These are phyloP conservation scores for Sphenopsis melanotis DNA, from an alignment of 2,797 vertebrate genomes.

Conservation along the genomic window DNA sequence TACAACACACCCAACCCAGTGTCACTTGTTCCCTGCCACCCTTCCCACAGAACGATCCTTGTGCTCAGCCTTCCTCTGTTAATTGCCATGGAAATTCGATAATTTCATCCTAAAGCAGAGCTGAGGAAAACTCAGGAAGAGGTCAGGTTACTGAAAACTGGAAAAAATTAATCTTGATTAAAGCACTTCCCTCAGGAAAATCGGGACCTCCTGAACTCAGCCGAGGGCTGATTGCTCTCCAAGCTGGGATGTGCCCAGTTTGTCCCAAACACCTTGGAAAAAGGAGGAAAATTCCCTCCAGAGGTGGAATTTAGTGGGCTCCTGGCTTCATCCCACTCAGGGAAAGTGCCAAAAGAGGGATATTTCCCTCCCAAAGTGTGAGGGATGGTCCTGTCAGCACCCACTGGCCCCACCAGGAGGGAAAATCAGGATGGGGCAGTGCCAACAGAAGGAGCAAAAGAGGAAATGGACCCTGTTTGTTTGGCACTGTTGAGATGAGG, in stretches of 20 bases:
- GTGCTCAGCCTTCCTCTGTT: constrained; percentile 61
- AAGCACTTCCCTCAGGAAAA: constrained; percentile 77
- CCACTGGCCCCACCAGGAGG: not conserved
- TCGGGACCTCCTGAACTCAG: constrained; percentile 71
- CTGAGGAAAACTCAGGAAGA: constrained; percentile 74
- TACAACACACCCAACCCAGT: not conserved
- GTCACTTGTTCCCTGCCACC: constrained; percentile 48
- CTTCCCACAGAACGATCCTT: constrained; percentile 23
- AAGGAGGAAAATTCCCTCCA: not conserved
- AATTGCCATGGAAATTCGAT: constrained; percentile 85
- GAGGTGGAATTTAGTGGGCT: constrained; percentile 1
- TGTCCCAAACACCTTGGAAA: not conserved
- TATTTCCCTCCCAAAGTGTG: not conserved
- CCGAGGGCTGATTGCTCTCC: constrained; percentile 52
- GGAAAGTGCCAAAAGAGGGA: not conserved
- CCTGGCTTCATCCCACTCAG: not conserved
- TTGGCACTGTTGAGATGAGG: not conserved
- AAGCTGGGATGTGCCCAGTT: not conserved
- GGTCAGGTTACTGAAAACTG: constrained; percentile 78
- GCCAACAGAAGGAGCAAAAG: not conserved
- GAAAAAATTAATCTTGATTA: constrained; percentile 83
- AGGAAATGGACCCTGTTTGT: not conserved
- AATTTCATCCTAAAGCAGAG: constrained; percentile 79
- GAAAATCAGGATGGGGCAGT: not conserved
- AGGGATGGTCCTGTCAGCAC: not conserved